These are phyloP conservation scores for Hydrochoerus hydrochaeris DNA, from an alignment of 2,113 vertebrate species.

Conservation along the genomic window DNA sequence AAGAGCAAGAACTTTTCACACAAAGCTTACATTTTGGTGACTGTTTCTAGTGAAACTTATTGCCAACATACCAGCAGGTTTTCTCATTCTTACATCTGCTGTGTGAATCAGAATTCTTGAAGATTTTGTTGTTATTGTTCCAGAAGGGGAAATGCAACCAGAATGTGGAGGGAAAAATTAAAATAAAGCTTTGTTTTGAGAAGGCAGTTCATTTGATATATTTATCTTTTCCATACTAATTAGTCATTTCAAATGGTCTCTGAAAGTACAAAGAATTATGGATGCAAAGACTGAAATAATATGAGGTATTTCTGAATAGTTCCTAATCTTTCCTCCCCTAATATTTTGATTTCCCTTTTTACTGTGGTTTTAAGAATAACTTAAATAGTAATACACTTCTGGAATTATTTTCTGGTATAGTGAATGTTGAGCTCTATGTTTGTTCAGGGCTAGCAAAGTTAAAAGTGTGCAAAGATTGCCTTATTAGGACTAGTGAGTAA, in stretches of 20 bases:
- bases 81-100: constrained; percentile 57
- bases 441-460: neutral
- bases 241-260: constrained; percentile 29
- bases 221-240: constrained; percentile 39
- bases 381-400: neutral
- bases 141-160: constrained; percentile 60
- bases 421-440: neutral
- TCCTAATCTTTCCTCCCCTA: neutral
- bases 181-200: constrained; percentile 57
- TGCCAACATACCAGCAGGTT: constrained; percentile 58
- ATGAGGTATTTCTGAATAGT: constrained; percentile 2
- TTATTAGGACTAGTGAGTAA: neutral
- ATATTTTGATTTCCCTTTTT: neutral
- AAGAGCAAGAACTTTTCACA: neutral
- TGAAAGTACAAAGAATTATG: constrained; percentile 50
- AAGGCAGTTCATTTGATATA: constrained; percentile 19
- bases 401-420: constrained; percentile 11
- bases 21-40: constrained; percentile 40
- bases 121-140: constrained; percentile 51
- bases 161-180: constrained; percentile 45
- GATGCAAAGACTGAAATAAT: constrained; percentile 21
- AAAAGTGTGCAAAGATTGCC: neutral
- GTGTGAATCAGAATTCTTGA: constrained; percentile 66
- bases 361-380: constrained; percentile 44
- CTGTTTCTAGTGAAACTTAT: constrained; percentile 39